Evolutionary conservation across 2,888 invertebrate genomes (phyloP).

Genomic region (Agrochola litura): DNA sequence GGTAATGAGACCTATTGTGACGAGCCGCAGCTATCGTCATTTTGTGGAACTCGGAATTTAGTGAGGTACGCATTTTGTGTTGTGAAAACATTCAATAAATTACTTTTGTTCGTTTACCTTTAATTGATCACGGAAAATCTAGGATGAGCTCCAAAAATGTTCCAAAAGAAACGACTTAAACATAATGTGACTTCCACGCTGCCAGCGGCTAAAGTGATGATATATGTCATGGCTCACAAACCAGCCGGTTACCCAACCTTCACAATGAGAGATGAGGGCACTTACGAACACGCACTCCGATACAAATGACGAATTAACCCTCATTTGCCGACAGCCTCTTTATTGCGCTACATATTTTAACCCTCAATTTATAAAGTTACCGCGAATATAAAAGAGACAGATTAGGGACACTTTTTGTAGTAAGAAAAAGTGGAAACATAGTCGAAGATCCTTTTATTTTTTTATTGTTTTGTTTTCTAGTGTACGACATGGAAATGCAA

Average conservation of each 20-base stretch:
- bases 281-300: constrained; percentile 34
- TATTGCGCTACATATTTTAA: constrained; percentile 37
- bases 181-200: neutral
- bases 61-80: neutral
- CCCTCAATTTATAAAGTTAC: constrained; percentile 25
- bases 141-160: neutral
- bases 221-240: constrained; percentile 4
- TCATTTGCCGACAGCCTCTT: constrained; percentile 30
- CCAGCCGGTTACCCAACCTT: neutral
- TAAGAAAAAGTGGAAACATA: too few species aligned
- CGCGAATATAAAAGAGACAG: constrained; percentile 5
- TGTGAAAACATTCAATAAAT: neutral
- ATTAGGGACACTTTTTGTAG: neutral
- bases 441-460: too few species aligned
- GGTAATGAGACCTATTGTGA: constrained; percentile 43
- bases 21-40: neutral
- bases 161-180: neutral
- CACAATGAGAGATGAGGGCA: constrained; percentile 38
- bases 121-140: neutral
- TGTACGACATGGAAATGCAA: too few species aligned
- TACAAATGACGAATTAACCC: constrained; percentile 44
- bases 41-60: neutral
- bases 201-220: neutral
- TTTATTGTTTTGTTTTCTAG: too few species aligned
- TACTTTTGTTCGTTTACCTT: neutral